Evolutionary conservation across 2,113 vertebrate genomes (phyloP).

Genomic region (Vireo altiloquus): DNA sequence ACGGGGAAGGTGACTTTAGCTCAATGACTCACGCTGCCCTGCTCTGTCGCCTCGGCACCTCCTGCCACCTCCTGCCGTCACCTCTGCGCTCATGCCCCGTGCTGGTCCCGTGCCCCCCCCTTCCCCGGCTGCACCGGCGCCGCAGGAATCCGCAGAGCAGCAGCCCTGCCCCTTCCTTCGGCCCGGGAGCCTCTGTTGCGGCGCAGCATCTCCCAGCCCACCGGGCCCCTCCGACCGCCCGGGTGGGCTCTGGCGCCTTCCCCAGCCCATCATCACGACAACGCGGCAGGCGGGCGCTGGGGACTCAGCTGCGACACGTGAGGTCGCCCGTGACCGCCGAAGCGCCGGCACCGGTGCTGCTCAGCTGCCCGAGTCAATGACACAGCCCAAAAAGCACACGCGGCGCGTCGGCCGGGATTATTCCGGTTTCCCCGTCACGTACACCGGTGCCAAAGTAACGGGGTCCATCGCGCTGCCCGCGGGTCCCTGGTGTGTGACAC

Average conservation of each 20-base stretch:
- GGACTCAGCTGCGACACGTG: not conserved
- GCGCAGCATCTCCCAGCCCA: not conserved
- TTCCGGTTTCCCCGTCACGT: not conserved
- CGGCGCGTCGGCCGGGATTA: not conserved
- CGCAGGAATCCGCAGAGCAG: constrained; percentile 45
- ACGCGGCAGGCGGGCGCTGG: not conserved
- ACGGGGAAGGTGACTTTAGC: not conserved
- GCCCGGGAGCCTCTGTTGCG: not conserved
- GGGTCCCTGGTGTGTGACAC: not conserved
- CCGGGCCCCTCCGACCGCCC: not conserved
- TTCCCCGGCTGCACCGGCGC: not conserved
- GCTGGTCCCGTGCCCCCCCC: not conserved
- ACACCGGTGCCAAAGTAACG: not conserved
- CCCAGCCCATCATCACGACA: not conserved
- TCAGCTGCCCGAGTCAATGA: not conserved
- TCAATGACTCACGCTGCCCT: not conserved
- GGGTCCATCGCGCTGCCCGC: not conserved
- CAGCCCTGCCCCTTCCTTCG: constrained; percentile 40
- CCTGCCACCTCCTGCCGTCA: not conserved
- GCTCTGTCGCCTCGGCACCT: not conserved
- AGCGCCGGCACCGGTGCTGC: not conserved
- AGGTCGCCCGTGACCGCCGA: not conserved
- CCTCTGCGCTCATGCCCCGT: not conserved
- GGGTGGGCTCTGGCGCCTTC: not conserved
- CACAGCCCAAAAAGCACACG: not conserved